Evolutionary conservation across 2,797 vertebrate genomes (phyloP).

Genomic region (Phyllotis vaccarum): DNA sequence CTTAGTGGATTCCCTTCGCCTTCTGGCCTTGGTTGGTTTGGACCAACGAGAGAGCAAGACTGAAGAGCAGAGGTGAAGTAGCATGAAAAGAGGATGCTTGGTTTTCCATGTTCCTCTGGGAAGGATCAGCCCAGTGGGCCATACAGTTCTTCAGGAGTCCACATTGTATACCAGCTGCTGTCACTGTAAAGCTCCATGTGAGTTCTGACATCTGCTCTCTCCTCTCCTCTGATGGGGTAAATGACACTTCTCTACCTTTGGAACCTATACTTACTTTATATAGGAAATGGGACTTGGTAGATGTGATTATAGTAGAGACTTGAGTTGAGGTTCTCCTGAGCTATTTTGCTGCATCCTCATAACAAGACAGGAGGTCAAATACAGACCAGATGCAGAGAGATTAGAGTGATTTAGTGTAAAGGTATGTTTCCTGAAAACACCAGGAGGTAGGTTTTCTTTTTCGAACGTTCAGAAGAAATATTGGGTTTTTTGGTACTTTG

Average conservation of each 20-base stretch:
- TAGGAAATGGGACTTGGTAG: background rate
- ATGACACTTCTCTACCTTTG: background rate
- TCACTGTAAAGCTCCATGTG: background rate
- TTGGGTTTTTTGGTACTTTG: no score
- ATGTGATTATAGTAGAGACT: background rate
- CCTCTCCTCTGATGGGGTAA: background rate
- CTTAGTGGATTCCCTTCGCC: background rate
- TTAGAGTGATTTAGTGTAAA: background rate
- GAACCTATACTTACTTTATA: background rate
- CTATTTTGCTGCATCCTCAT: background rate
- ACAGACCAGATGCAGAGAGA: background rate
- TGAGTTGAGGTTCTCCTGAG: background rate
- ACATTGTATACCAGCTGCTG: background rate
- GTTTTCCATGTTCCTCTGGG: background rate
- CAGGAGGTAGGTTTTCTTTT: rapidly evolving
- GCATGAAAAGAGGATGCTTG: background rate
- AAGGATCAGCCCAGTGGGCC: background rate
- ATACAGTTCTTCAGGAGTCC: no score
- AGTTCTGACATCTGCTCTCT: background rate
- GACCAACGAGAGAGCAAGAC: background rate
- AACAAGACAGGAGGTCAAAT: background rate
- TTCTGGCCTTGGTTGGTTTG: background rate
- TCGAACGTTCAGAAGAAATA: background rate
- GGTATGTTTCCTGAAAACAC: background rate
- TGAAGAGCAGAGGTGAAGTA: background rate